Percentiles rank a stretch among this genome's conserved stretches.
phyloP scores from a whole-genome alignment of 2,888 invertebrate species.

The Corbicula japonica region DNA sequence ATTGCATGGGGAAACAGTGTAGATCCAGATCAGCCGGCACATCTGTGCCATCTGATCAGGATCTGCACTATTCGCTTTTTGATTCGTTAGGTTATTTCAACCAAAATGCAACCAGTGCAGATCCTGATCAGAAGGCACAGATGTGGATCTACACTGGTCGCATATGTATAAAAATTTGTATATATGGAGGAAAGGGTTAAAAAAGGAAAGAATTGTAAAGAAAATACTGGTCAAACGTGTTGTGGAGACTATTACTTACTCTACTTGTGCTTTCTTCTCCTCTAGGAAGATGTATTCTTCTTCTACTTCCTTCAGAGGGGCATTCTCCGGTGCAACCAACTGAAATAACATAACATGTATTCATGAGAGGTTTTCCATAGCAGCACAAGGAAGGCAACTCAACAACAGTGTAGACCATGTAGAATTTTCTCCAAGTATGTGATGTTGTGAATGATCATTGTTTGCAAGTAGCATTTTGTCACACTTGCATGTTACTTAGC shows the following conservation, averaged over 20 bases:
- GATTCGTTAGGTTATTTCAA: no score
- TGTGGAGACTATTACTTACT: conserved; percentile 81
- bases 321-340: conserved; percentile 79
- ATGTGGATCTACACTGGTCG: not conserved
- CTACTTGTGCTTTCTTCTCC: conserved; percentile 78
- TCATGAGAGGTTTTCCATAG: no score
- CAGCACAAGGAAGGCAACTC: no score
- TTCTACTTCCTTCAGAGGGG: conserved; percentile 77
- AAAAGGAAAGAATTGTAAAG: no score
- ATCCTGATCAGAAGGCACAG: not conserved
- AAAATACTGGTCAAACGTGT: not conserved
- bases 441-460: no score
- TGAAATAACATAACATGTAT: conserved; percentile 67
- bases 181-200: not conserved
- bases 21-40: not conserved
- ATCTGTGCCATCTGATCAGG: no score
- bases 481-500: no score
- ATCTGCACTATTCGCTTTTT: no score
- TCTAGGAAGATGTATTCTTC: conserved; percentile 79
- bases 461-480: no score
- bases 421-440: no score
- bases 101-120: not conserved
- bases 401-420: no score
- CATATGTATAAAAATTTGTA: not conserved
- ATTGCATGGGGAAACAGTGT: not conserved